Evolutionary conservation across 2,113 vertebrate genomes (phyloP).

Genomic region (Gymnocephalus cernua): DNA sequence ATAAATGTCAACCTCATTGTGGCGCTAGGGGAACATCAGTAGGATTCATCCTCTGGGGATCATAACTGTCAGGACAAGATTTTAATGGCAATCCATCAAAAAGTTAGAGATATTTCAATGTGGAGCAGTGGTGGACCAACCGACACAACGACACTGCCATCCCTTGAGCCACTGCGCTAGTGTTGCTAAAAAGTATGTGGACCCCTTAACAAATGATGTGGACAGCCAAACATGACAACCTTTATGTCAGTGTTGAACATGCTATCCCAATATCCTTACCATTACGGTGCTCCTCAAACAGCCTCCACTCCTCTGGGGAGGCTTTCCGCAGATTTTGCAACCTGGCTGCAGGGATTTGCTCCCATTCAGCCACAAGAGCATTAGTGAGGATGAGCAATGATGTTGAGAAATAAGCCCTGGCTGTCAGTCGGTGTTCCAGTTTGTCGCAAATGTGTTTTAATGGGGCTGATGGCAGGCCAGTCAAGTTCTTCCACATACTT

Average conservation of each 20-base stretch:
- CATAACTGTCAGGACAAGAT: background rate
- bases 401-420: slow-evolving; percentile 19
- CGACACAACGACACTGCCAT: background rate
- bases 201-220: background rate
- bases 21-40: too few species aligned
- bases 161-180: background rate
- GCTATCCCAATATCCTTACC: background rate
- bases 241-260: background rate
- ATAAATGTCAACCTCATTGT: background rate
- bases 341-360: slow-evolving; percentile 35
- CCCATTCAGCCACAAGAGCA: slow-evolving; percentile 41
- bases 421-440: background rate
- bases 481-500: slow-evolving; percentile 3
- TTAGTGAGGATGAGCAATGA: slow-evolving; percentile 35
- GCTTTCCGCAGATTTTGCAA: slow-evolving; percentile 23
- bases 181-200: background rate
- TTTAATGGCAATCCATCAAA: background rate
- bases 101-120: background rate
- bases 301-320: background rate
- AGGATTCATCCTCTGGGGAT: background rate
- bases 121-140: background rate
- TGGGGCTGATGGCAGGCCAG: background rate
- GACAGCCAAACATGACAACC: background rate
- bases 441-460: background rate
- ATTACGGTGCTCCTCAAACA: background rate